These are phyloP conservation scores for Chalcosyrphus nemorum DNA, from an alignment of 2,888 invertebrate genomes.

Conservation along the genomic window DNA sequence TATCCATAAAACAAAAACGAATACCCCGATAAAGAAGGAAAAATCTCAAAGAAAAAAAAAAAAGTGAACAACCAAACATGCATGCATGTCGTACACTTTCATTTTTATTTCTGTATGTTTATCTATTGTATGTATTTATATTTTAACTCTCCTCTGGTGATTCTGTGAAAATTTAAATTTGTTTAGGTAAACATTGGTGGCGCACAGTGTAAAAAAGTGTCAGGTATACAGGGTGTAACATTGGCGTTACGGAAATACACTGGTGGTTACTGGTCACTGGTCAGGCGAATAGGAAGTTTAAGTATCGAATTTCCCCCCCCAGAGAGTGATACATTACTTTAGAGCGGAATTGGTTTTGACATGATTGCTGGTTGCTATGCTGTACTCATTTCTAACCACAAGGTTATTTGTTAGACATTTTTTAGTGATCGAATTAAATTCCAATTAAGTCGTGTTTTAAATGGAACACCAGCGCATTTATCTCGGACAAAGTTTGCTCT, in stretches of 20 bases:
- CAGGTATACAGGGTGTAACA: conserved; percentile 40
- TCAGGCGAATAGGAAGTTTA: conserved; percentile 35
- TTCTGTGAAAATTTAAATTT: conserved; percentile 36
- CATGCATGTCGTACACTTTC: conserved; percentile 41
- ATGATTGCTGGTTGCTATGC: conserved; percentile 15
- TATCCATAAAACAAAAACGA: neutral
- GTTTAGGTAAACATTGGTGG: conserved; percentile 31
- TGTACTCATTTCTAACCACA: conserved; percentile 10
- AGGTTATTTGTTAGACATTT: conserved; percentile 11
- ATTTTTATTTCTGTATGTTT: conserved; percentile 26
- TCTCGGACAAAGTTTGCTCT: neutral
- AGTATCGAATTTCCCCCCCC: conserved; percentile 34
- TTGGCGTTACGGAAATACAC: conserved; percentile 29
- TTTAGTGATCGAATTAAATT: conserved; percentile 29
- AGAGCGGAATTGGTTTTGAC: conserved; percentile 22
- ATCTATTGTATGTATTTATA: conserved; percentile 1
- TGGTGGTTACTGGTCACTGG: conserved; percentile 24
- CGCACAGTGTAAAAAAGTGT: neutral
- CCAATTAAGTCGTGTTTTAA: conserved; percentile 18
- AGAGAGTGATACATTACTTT: neutral
- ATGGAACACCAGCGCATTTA: neutral
- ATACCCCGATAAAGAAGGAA: neutral
- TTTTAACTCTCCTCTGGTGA: neutral
- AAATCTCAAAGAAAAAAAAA: neutral
- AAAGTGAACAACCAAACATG: conserved; percentile 29